Conservation (phyloP, 2,888 invertebrate species). For the Anaspis maculata region DNA sequence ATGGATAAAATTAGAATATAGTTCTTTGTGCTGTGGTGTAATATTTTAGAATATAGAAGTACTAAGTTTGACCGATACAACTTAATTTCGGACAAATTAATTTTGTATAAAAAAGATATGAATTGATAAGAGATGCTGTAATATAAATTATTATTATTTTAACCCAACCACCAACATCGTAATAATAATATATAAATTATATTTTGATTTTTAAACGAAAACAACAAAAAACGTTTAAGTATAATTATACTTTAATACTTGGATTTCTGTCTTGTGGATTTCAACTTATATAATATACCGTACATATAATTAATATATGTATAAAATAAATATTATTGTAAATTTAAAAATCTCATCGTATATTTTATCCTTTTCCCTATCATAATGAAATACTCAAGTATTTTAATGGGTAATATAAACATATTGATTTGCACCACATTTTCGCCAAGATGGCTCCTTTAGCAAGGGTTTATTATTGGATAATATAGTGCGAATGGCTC, state of each 20-base stretch:
- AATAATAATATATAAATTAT: slow-evolving; percentile 32
- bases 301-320: slow-evolving; percentile 44
- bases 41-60: slow-evolving; percentile 39
- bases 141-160: slow-evolving; percentile 33
- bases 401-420: too few relatives aligned
- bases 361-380: slow-evolving; percentile 4
- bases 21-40: slow-evolving; percentile 47
- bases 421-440: too few relatives aligned
- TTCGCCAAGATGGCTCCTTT: slow-evolving; percentile 49
- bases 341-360: slow-evolving; percentile 25
- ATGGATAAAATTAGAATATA: slow-evolving; percentile 44
- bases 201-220: slow-evolving; percentile 29
- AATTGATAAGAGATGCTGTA: slow-evolving; percentile 24
- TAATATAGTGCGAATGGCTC: slow-evolving; percentile 49
- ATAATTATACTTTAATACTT: slow-evolving; percentile 31
- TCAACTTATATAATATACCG: slow-evolving; percentile 41
- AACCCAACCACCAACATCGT: too few relatives aligned
- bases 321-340: slow-evolving; percentile 45
- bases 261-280: slow-evolving; percentile 44
- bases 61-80: slow-evolving; percentile 34
- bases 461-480: slow-evolving; percentile 52
- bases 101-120: too few relatives aligned
- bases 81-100: slow-evolving; percentile 18
- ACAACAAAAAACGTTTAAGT: slow-evolving; percentile 17
- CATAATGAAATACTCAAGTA: too few relatives aligned